These are phyloP conservation scores for Nyctereutes procyonoides DNA, from an alignment of 2,113 vertebrate species.

Conservation along the genomic window DNA sequence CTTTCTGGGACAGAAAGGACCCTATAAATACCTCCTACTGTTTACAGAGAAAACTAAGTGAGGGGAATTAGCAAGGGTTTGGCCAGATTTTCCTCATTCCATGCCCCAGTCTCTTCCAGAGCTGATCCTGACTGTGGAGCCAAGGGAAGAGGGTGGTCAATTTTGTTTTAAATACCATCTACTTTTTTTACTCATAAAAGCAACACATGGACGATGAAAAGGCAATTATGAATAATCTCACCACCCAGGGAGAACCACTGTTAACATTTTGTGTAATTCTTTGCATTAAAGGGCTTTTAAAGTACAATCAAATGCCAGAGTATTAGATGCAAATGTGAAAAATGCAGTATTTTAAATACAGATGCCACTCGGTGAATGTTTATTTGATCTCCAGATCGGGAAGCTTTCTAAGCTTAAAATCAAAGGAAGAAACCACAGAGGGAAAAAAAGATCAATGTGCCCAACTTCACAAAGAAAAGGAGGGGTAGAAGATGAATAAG, in stretches of 20 bases:
- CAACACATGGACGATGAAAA: constrained; percentile 2
- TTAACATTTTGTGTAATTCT: constrained; percentile 9
- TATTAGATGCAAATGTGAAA: constrained; percentile 41
- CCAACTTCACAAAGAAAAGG: not conserved
- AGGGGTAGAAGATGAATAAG: not conserved
- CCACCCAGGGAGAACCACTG: constrained; percentile 20
- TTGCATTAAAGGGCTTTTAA: constrained; percentile 49
- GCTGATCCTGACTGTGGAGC: not conserved
- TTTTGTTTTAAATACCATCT: constrained; percentile 22
- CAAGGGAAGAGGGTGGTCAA: not conserved
- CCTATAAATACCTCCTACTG: not conserved
- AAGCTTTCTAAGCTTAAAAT: constrained; percentile 59
- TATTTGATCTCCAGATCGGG: constrained; percentile 59
- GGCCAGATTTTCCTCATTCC: not conserved
- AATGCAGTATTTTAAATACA: constrained; percentile 33
- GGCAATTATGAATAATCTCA: not conserved
- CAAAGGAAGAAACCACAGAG: constrained; percentile 51
- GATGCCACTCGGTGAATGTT: constrained; percentile 31
- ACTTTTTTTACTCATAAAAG: not conserved
- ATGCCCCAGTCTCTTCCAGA: not conserved
- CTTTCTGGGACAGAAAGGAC: not conserved
- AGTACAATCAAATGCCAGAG: constrained; percentile 27
- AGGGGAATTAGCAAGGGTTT: not conserved
- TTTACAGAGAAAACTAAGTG: not conserved
- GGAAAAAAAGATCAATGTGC: constrained; percentile 17